Percentiles rank a stretch among this genome's conserved stretches.
Conservation (phyloP, 2,113 vertebrate species). For the Nicator chloris region DNA sequence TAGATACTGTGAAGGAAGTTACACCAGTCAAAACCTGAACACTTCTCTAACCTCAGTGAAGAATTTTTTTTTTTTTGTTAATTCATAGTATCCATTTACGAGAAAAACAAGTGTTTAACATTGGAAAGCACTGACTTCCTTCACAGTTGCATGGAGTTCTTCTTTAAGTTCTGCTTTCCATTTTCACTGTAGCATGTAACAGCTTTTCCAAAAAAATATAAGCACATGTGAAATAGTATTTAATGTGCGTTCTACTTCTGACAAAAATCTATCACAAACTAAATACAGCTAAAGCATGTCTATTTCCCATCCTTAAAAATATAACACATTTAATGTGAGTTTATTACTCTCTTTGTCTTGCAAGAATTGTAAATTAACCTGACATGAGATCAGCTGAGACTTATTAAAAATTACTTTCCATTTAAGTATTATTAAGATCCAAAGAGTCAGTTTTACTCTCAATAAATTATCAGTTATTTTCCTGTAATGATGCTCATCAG, state of each 20-base stretch:
- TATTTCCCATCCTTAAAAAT: not conserved
- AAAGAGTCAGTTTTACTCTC: not conserved
- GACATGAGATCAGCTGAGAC: not conserved
- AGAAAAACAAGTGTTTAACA: not conserved
- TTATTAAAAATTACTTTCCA: not conserved
- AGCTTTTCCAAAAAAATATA: not conserved
- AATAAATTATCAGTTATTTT: not conserved
- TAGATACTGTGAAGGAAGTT: not conserved
- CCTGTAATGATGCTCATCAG: not conserved
- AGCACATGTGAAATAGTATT: not conserved
- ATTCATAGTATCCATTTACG: conserved; percentile 8
- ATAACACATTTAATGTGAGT: not conserved
- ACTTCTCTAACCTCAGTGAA: not conserved
- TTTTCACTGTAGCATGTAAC: not conserved
- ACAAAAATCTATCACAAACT: not conserved
- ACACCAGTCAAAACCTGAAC: not conserved
- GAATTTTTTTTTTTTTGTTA: not conserved
- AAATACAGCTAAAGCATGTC: not conserved
- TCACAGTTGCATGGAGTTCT: not conserved
- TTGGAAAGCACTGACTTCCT: not conserved
- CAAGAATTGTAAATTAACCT: not conserved
- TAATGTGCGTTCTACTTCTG: not conserved
- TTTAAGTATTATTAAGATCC: not conserved
- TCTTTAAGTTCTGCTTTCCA: not conserved
- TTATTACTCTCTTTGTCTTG: not conserved